Conservation (phyloP, 1,140 invertebrate species). For the Ceratina calcarata region DNA sequence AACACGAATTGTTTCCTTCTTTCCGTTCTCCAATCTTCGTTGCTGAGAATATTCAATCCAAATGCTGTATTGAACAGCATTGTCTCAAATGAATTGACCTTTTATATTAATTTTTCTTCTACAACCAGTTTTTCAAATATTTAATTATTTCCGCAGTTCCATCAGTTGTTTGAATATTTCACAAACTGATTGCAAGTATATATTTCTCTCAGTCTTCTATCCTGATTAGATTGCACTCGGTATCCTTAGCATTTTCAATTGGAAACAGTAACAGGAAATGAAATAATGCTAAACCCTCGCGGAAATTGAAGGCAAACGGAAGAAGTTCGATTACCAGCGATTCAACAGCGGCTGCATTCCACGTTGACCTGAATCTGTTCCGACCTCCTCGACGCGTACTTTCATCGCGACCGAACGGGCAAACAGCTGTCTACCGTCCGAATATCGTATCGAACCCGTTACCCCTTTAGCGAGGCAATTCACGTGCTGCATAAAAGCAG, state of each 20-base stretch:
- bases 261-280: too few relatives aligned
- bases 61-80: not conserved
- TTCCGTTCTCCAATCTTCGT: not conserved
- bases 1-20: not conserved
- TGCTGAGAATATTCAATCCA: not conserved
- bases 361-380: conserved; percentile 4
- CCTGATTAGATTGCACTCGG: too few relatives aligned
- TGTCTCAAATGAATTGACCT: not conserved
- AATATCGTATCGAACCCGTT: conserved; percentile 45
- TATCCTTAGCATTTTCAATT: too few relatives aligned
- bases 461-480: conserved; percentile 29
- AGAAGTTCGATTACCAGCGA: not conserved
- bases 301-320: not conserved
- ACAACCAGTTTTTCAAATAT: too few relatives aligned
- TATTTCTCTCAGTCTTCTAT: too few relatives aligned
- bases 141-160: too few relatives aligned
- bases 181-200: too few relatives aligned
- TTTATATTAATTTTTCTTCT: too few relatives aligned
- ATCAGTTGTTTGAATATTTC: too few relatives aligned
- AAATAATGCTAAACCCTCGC: not conserved
- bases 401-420: conserved; percentile 15
- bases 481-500: conserved; percentile 30
- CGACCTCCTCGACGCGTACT: conserved; percentile 21
- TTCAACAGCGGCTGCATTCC: not conserved
- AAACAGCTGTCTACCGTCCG: conserved; percentile 22